Evolutionary conservation across 2,113 vertebrate species (phyloP).

Genomic region (Burhinus oedicnemus): DNA sequence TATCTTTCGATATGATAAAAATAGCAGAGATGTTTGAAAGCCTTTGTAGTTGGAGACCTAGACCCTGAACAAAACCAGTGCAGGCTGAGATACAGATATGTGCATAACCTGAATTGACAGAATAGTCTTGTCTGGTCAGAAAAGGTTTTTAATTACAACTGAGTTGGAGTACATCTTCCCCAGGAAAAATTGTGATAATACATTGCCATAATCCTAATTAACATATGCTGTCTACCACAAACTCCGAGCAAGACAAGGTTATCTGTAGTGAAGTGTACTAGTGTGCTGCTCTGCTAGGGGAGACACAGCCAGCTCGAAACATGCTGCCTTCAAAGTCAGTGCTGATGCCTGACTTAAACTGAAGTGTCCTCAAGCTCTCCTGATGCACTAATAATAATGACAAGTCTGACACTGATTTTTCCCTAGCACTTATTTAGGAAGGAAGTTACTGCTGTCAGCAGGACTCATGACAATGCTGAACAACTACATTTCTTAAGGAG

Average conservation of each 20-base stretch:
- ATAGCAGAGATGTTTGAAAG: neutral
- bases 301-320: neutral
- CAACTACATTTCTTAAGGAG: neutral
- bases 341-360: neutral
- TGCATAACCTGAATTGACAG: neutral
- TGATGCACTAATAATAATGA: neutral
- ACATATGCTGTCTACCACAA: neutral
- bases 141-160: neutral
- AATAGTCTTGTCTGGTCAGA: neutral
- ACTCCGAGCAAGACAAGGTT: neutral
- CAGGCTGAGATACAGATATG: neutral
- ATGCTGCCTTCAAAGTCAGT: neutral
- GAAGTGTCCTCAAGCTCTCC: neutral
- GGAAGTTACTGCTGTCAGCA: slow-evolving; percentile 29
- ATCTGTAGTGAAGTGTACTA: neutral
- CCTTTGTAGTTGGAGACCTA: neutral
- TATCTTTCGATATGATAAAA: neutral
- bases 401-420: slow-evolving; percentile 2
- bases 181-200: neutral
- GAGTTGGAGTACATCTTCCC: neutral
- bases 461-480: neutral
- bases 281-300: neutral
- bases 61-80: neutral
- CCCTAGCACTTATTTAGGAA: neutral
- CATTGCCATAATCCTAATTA: neutral